Conservation (phyloP, 2,888 invertebrate species). For the Parasteatoda lunata region DNA sequence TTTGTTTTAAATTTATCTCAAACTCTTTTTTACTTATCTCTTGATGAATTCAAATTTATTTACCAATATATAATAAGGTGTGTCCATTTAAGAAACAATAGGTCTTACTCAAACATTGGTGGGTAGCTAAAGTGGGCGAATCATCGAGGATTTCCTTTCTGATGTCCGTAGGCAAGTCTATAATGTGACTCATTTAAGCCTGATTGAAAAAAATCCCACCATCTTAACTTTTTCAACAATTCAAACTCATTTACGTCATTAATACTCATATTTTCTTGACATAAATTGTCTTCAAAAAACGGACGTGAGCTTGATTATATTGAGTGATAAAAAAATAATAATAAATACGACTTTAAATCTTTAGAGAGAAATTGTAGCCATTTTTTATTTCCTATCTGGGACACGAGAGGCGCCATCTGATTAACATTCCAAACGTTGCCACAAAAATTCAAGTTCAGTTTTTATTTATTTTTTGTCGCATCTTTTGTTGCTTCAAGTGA, state of each 20-base stretch:
- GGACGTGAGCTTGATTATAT: constrained; percentile 25
- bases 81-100: constrained; percentile 6
- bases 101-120: background rate
- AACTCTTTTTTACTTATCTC: too few species aligned
- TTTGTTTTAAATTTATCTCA: too few species aligned
- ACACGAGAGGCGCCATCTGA: constrained; percentile 17
- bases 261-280: background rate
- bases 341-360: background rate
- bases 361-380: background rate
- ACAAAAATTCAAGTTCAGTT: constrained; percentile 55
- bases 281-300: constrained; percentile 8
- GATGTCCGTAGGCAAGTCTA: constrained; percentile 8
- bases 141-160: constrained; percentile 30
- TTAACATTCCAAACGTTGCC: constrained; percentile 28
- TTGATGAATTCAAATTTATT: too few species aligned
- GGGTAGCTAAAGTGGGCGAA: constrained; percentile 31
- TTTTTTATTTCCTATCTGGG: constrained; percentile 28
- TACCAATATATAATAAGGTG: constrained; percentile 6
- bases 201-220: constrained; percentile 28
- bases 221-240: constrained; percentile 12
- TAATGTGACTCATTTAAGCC: constrained; percentile 24
- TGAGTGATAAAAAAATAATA: constrained; percentile 1
- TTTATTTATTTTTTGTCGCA: constrained; percentile 18
- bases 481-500: constrained; percentile 21
- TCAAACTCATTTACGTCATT: constrained; percentile 14